Base-by-base conservation (phyloP, 2,888 invertebrate genomes). In the Frankliniella intonsa region DNA sequence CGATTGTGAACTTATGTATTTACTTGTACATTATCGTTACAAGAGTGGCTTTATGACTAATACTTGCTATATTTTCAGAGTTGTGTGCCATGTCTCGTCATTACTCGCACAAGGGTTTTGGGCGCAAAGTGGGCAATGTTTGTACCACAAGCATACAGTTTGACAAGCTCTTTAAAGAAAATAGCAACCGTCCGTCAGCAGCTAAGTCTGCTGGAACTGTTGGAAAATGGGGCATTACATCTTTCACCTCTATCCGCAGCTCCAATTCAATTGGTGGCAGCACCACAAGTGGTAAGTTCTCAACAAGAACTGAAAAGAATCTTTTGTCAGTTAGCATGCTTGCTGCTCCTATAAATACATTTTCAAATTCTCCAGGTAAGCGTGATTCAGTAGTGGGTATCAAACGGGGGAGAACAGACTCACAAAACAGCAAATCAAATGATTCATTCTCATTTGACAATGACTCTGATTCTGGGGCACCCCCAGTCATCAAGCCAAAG, bases 181-280 rank as follows among this genome's bases (percentile, higher is more conserved):
- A 95, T 88, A 94, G 93, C 87, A 96, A 95, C 88, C 93, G 94
- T 86, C 96, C 96, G 12, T 93, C 95, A 82, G 96, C 96, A 82
- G 94, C 96, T 81, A 93, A 95, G 85, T 96, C 96, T 51, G 94
- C 96, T 85, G 97, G 96, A 84, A 95, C 95, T 55, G 94, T 97
- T 85, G 97, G 97, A 85, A 95, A 96, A 90, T 97, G 97, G 96
- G 97, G 97, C 85, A 95, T 95, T 88, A 96, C 96, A 86, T 96
- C 96, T 84, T 97, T 96, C 88, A 97, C 97, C 49, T 96, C 96
- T 7, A 94, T 96, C 84, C 91, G 97, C 86, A 95, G 93, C 87
- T 91, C 92, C 85, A 92, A 92, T 25, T 80, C 85, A n/a, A 84
- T 84, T 51, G 85, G 85, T 81, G 80, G 81, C 81, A 84, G 84